phyloP scores from a whole-genome alignment of 2,797 vertebrate species.

The Coregonus ussuriensis region DNA sequence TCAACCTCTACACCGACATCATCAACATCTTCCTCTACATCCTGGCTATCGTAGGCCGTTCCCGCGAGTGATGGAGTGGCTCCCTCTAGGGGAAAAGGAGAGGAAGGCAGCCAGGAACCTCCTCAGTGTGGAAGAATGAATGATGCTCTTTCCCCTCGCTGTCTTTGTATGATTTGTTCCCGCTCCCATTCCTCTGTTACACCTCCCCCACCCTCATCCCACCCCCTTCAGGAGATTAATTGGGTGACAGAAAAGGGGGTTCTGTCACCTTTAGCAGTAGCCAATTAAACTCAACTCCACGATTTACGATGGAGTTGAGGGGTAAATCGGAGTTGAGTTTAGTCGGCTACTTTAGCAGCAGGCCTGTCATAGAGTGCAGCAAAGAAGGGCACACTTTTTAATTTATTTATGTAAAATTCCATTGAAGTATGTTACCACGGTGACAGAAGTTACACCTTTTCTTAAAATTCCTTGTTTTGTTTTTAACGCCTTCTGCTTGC shows the following conservation, averaged over 20 bases:
- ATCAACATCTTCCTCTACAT: conserved; percentile 96
- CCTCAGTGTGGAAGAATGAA: conserved; percentile 23
- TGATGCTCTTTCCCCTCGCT: conserved; percentile 41
- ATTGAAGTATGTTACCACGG: conserved; percentile 23
- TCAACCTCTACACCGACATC: conserved; percentile 96
- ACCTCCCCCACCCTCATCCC: conserved; percentile 19
- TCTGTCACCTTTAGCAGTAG: conserved; percentile 5
- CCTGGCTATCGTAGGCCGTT: conserved; percentile 87
- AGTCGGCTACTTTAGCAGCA: conserved; percentile 10
- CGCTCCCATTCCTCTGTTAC: conserved; percentile 7
- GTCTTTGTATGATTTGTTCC: conserved; percentile 29
- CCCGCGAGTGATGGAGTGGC: conserved; percentile 78
- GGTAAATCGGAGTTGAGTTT: no score
- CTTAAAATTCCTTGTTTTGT: conserved; percentile 11
- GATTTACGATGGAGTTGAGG: no score
- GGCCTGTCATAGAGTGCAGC: conserved; percentile 40
- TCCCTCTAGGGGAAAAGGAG: conserved; percentile 11
- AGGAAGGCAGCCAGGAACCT: conserved; percentile 30
- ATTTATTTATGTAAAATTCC: conserved; percentile 30
- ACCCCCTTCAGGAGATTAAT: conserved; percentile 9
- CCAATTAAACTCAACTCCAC: no score
- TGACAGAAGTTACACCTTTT: conserved; percentile 1
- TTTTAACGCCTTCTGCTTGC: conserved; percentile 43
- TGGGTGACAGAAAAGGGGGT: conserved; percentile 4
- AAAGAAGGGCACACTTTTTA: conserved; percentile 27